These are phyloP conservation scores for Spisula subtruncata DNA, from an alignment of 2,888 invertebrate genomes.

Conservation along the genomic window DNA sequence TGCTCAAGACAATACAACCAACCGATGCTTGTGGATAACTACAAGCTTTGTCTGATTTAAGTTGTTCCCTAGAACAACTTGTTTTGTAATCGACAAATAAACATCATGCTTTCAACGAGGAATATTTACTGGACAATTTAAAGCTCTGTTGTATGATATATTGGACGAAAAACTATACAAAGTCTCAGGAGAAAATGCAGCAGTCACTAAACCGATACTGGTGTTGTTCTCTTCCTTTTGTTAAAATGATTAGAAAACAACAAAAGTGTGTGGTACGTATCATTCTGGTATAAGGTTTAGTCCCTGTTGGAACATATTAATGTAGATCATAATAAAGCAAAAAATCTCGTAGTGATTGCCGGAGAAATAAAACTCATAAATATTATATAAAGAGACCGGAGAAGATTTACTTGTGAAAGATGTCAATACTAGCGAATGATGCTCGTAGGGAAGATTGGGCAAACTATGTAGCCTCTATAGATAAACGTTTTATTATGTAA, in stretches of 20 bases:
- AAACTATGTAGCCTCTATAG: too few relatives aligned
- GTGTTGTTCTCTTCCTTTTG: not conserved
- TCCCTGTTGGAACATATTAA: too few relatives aligned
- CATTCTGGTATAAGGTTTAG: too few relatives aligned
- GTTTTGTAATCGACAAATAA: not conserved
- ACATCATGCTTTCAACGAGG: not conserved
- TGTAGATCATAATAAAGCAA: too few relatives aligned
- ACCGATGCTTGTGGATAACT: not conserved
- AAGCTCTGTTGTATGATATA: not conserved
- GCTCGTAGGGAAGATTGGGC: too few relatives aligned
- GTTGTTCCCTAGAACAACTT: not conserved
- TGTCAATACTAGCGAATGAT: too few relatives aligned
- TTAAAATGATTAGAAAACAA: conserved; percentile 14
- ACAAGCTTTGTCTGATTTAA: not conserved
- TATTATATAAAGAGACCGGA: too few relatives aligned
- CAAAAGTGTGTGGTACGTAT: not conserved
- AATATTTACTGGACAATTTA: conserved; percentile 1
- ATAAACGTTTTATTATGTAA: too few relatives aligned
- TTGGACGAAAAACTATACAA: not conserved
- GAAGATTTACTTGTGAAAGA: too few relatives aligned
- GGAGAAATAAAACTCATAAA: too few relatives aligned
- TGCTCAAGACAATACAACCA: not conserved
- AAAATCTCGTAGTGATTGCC: too few relatives aligned
- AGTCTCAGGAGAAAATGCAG: not conserved
- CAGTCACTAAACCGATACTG: not conserved